phyloP scores from a whole-genome alignment of 2,113 vertebrate genomes.

The Pomatostomus ruficeps region DNA sequence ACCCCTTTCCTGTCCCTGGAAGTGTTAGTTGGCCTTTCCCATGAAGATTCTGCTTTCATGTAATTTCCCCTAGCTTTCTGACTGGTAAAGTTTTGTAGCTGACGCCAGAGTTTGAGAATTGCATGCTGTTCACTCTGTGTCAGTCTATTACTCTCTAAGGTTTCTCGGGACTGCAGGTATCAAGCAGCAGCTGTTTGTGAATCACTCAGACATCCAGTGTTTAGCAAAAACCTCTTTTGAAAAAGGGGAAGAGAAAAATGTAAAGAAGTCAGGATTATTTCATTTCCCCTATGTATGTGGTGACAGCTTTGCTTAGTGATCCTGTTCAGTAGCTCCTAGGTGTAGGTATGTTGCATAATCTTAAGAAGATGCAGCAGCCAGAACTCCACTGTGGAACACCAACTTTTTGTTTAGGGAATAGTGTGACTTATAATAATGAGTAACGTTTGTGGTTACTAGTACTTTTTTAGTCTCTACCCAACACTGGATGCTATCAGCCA shows the following conservation, averaged over 20 bases:
- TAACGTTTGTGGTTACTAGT: not conserved
- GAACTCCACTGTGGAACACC: not conserved
- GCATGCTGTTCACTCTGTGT: not conserved
- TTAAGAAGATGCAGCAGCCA: not conserved
- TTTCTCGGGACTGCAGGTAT: not conserved
- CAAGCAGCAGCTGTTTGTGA: not conserved
- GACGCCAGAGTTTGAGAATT: not conserved
- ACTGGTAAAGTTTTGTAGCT: not conserved
- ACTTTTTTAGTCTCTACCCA: not conserved
- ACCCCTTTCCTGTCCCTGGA: not conserved
- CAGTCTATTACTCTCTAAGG: not conserved
- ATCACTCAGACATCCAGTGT: not conserved
- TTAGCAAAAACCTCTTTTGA: not conserved
- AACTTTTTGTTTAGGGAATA: not conserved
- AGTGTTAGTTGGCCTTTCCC: not conserved
- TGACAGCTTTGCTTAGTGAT: not conserved
- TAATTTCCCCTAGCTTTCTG: not conserved
- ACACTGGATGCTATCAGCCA: not conserved
- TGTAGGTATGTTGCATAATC: not conserved
- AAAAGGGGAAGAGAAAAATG: not conserved
- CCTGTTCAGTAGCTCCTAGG: not conserved
- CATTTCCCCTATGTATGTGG: not conserved
- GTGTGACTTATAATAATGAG: not conserved
- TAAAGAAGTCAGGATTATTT: not conserved
- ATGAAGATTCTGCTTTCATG: not conserved